These are phyloP conservation scores for Ceuthmochares aereus DNA, from an alignment of 2,113 vertebrate genomes.

Conservation along the genomic window DNA sequence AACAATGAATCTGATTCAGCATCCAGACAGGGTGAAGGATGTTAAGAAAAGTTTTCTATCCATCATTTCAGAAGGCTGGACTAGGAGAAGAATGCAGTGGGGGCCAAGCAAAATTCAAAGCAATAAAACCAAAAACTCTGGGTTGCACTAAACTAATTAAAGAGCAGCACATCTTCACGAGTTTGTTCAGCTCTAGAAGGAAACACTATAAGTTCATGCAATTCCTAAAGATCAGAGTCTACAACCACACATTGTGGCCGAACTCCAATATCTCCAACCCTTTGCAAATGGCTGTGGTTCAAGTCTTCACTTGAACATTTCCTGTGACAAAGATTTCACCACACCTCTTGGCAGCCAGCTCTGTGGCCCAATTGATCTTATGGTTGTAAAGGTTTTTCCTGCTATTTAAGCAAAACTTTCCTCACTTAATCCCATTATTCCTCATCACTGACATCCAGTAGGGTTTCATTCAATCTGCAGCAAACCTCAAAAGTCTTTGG, in stretches of 20 bases:
- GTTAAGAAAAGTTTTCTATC: background rate
- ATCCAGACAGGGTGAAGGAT: background rate
- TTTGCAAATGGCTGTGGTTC: slow-evolving; percentile 30
- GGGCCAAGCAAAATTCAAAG: background rate
- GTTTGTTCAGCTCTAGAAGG: background rate
- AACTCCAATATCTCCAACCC: background rate
- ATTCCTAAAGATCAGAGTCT: background rate
- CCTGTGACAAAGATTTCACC: slow-evolving; percentile 44
- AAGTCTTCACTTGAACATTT: slow-evolving; percentile 43
- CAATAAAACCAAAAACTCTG: background rate
- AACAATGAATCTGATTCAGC: background rate
- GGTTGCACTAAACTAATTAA: background rate
- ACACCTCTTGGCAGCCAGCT: slow-evolving; percentile 48
- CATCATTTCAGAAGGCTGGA: background rate
- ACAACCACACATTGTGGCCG: background rate
- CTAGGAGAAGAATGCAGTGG: background rate
- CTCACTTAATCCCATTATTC: slow-evolving; percentile 47
- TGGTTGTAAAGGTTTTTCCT: slow-evolving; percentile 34
- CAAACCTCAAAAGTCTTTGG: slow-evolving; percentile 39
- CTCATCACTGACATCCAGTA: slow-evolving; percentile 37
- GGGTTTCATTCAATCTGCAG: background rate
- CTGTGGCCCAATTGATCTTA: slow-evolving; percentile 10
- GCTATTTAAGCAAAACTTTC: slow-evolving; percentile 39
- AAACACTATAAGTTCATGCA: background rate
- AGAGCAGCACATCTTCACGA: background rate